A percentile compares a stretch with the other conserved stretches of the same genome.
These are phyloP conservation scores for Nautilus pompilius DNA, from an alignment of 1,140 invertebrate species.

Conservation along the genomic window DNA sequence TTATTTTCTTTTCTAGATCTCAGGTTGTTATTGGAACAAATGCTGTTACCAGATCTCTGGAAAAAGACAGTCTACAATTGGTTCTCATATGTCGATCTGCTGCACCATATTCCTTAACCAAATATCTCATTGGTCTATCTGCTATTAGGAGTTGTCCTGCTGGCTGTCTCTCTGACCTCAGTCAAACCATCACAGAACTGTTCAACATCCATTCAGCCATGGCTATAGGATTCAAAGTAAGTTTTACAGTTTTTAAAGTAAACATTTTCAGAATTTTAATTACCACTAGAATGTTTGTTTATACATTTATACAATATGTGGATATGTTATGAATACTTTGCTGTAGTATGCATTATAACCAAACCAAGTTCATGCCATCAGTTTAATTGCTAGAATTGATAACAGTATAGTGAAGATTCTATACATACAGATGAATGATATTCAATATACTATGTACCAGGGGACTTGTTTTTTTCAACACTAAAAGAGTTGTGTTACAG, in stretches of 20 bases:
- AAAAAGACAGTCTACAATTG: slow-evolving; percentile 22
- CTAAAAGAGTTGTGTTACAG: background rate
- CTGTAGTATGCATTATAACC: background rate
- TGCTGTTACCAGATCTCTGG: slow-evolving; percentile 23
- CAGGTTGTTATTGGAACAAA: slow-evolving; percentile 29
- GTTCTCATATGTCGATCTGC: slow-evolving; percentile 19
- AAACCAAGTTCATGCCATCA: background rate
- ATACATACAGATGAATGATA: background rate
- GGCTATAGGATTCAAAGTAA: slow-evolving; percentile 28
- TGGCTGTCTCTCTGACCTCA: slow-evolving; percentile 16
- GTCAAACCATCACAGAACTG: slow-evolving; percentile 4
- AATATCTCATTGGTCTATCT: slow-evolving; percentile 19
- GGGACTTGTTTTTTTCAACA: background rate
- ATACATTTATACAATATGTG: background rate
- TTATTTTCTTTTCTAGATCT: slow-evolving; percentile 10
- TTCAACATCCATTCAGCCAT: slow-evolving; percentile 14
- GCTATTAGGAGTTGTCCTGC: slow-evolving; percentile 17
- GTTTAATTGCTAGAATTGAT: background rate
- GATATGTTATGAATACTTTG: background rate
- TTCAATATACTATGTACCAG: background rate
- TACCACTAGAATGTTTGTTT: background rate
- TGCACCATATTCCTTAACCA: slow-evolving; percentile 13
- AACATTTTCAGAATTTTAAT: background rate
- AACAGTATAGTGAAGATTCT: background rate
- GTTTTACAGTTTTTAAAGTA: background rate